Conservation (phyloP, 2,113 vertebrate species). For the Tringa solitaria region DNA sequence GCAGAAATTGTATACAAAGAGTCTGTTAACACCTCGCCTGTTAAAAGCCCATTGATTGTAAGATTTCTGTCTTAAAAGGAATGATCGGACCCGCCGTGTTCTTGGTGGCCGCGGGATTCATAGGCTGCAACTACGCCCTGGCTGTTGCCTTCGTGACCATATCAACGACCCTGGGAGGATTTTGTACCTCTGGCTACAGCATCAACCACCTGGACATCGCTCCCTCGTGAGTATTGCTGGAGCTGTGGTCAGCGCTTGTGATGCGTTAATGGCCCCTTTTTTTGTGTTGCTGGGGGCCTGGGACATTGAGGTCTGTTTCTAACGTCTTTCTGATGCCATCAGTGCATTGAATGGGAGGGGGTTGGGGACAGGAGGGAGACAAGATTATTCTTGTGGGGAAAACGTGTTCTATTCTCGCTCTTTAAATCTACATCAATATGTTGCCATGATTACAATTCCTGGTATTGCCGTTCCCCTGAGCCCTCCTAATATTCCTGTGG, state of each 20-base stretch:
- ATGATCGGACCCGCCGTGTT: conserved; percentile 93
- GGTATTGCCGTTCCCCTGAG: background rate
- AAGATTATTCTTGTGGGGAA: background rate
- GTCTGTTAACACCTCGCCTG: rapidly evolving
- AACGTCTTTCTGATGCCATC: background rate
- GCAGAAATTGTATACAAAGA: rapidly evolving
- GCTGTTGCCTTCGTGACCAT: conserved; percentile 89
- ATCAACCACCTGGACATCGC: conserved; percentile 98
- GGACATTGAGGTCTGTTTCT: background rate
- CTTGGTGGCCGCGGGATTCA: conserved; percentile 88
- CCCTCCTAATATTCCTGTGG: background rate
- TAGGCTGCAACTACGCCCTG: conserved; percentile 85
- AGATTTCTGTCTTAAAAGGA: conserved; percentile 70
- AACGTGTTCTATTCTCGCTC: background rate
- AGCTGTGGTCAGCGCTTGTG: background rate
- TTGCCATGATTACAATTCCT: background rate
- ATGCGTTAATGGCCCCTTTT: background rate
- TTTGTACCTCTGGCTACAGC: conserved; percentile 89
- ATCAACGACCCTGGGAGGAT: conserved; percentile 90
- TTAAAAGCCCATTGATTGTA: background rate
- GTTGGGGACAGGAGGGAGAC: rapidly evolving
- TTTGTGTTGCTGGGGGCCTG: background rate
- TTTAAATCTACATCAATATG: background rate
- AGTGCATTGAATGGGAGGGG: background rate
- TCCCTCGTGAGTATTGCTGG: conserved; percentile 87